Base-by-base conservation (phyloP, 2,797 vertebrate species). In the Mormyrus proboscirostris region DNA sequence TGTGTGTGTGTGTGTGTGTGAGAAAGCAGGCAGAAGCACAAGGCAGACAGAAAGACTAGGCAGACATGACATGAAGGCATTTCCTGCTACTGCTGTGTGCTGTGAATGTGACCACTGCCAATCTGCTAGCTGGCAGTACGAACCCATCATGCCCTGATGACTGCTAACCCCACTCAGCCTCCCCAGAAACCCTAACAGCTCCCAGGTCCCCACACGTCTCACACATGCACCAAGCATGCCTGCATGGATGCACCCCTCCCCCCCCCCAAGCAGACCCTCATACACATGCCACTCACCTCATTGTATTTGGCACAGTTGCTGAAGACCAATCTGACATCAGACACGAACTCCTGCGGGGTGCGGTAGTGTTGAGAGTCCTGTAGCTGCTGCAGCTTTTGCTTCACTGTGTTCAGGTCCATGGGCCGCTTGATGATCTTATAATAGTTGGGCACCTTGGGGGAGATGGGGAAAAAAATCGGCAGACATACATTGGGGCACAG, bases 301-400 rank as follows among this genome's bases (percentile, higher is more conserved):
- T 99, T 99, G 96, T 98, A 99, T 94, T 97, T 97, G 94, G 98
- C 98, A 96, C 99, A 99, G 96, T 99, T 99, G 95, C 96, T 97
- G 96, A 99, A 99, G 95, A 99, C 97, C 93, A 99, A 95, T 82
- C 98, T 97, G 90, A 99, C 97, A 29, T 99, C 97, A 0, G 97
- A 96, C 93, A 99, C 98, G 95, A 99, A 99, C 57, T 98, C 97
- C 92, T 97, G 97, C 22, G 95, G 94, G 90, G 93, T 97, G 92
- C 96, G 96, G 95, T 99, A 99, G 95, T 98, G 96, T 88, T 98
- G 97, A 19, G 96, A 95, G 94, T 98, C 98, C 29, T 97, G 97
- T 91, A 96, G 95, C 92, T 98, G 98, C 88, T 98, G 97, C 87
- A 99, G 96, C 92, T 97, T 99, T 95, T 96, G 97, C 95, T 99